Evolutionary conservation across 2,888 invertebrate genomes (phyloP).

Genomic region (Nymphalis c-album): DNA sequence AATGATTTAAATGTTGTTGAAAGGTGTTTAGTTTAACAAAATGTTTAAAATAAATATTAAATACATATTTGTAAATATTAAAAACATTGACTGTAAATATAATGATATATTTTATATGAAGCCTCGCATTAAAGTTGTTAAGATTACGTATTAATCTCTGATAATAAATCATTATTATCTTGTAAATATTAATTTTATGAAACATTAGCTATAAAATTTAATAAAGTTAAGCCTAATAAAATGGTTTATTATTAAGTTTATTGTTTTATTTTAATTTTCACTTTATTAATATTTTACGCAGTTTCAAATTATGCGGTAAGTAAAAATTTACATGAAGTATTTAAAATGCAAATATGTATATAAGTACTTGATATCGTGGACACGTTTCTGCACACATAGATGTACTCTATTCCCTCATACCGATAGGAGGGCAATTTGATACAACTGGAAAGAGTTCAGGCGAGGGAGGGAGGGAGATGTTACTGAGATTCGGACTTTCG

Average conservation of each 20-base stretch:
- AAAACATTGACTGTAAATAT: constrained; percentile 30
- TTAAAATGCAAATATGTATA: too few relatives aligned
- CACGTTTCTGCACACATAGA: too few relatives aligned
- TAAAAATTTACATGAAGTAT: too few relatives aligned
- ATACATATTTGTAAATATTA: constrained; percentile 19
- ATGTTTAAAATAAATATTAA: too few relatives aligned
- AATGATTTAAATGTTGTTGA: too few relatives aligned
- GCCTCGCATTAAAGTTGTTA: constrained; percentile 64
- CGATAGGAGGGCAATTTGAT: too few relatives aligned
- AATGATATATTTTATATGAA: constrained; percentile 43
- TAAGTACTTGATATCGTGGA: too few relatives aligned
- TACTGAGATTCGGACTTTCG: too few relatives aligned
- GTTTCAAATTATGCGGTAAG: not conserved
- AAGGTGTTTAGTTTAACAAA: too few relatives aligned
- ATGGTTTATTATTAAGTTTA: constrained; percentile 27
- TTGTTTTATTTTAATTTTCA: constrained; percentile 18
- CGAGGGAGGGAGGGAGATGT: too few relatives aligned
- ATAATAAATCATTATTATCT: constrained; percentile 35
- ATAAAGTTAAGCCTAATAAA: constrained; percentile 39
- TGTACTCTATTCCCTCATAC: too few relatives aligned
- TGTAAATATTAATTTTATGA: constrained; percentile 54
- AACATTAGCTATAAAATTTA: constrained; percentile 43
- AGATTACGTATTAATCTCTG: constrained; percentile 28
- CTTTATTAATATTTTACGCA: not conserved
- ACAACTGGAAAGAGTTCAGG: too few relatives aligned